Evolutionary conservation across 2,113 vertebrate species (phyloP).

Genomic region (Sus scrofa): T2T-Sscrofa CM000818.6:10738501-10739000

Average conservation of each 20-base stretch:
- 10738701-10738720: neutral
- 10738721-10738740: neutral
- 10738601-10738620: neutral
- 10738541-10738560: neutral
- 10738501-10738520: neutral
- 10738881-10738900: neutral
- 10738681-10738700: neutral
- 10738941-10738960: fast-evolving
- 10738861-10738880: neutral
- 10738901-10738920: neutral
- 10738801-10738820: neutral
- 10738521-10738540: neutral
- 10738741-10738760: neutral
- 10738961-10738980: fast-evolving
- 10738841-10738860: fast-evolving
- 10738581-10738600: neutral
- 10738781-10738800: neutral
- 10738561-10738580: neutral
- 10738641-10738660: neutral
- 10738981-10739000: neutral
- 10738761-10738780: neutral
- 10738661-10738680: neutral
- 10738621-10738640: neutral
- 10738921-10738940: neutral
- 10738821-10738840: neutral